Percentiles rank a stretch among this genome's conserved stretches.
These are phyloP conservation scores for Trilocha varians DNA, from an alignment of 2,888 invertebrate species.

Conservation along the genomic window DNA sequence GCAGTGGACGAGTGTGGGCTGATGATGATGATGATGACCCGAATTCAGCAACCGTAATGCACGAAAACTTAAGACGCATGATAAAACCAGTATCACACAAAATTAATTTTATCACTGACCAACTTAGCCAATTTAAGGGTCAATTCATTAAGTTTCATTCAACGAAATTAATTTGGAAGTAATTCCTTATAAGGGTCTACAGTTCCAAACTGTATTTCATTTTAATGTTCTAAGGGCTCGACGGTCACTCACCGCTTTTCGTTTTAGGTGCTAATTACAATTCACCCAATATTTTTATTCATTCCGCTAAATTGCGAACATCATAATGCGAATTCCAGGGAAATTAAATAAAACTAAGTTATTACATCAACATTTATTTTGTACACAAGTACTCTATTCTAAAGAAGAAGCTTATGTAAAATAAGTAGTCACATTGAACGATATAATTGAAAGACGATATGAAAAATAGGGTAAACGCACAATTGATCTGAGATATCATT, in stretches of 20 bases:
- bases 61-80: no score
- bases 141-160: not conserved
- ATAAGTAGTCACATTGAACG: conserved; percentile 28
- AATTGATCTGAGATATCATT: no score
- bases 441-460: conserved; percentile 16
- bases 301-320: conserved; percentile 18
- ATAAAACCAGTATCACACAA: no score
- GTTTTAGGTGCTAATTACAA: conserved; percentile 20
- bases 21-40: no score
- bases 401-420: conserved; percentile 46
- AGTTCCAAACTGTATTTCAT: conserved; percentile 41
- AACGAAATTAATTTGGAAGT: not conserved
- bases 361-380: conserved; percentile 55
- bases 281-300: conserved; percentile 19
- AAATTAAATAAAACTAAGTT: conserved; percentile 21
- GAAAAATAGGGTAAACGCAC: conserved; percentile 14
- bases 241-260: conserved; percentile 3
- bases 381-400: conserved; percentile 49
- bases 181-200: conserved; percentile 6
- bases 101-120: no score
- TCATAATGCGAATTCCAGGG: conserved; percentile 2
- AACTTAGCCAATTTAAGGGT: not conserved
- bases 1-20: no score
- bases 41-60: no score
- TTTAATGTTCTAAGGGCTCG: conserved; percentile 27